Evolutionary conservation across 2,888 invertebrate species (phyloP).

Genomic region (Heliconius charithonia): DNA sequence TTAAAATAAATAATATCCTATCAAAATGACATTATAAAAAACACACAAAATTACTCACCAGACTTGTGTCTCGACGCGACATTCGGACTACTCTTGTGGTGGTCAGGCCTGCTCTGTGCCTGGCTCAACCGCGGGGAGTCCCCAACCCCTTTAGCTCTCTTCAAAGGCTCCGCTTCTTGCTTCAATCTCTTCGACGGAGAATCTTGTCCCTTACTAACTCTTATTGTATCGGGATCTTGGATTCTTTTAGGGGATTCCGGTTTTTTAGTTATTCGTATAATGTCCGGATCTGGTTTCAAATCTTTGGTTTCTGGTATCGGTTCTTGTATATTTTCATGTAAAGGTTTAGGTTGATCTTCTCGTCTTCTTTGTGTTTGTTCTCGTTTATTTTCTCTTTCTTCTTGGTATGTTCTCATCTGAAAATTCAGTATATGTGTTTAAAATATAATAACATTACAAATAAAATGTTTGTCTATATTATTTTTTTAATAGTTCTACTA

Average conservation of each 20-base stretch:
- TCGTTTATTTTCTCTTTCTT: slow-evolving; percentile 64
- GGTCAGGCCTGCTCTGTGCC: slow-evolving; percentile 70
- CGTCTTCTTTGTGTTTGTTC: slow-evolving; percentile 60
- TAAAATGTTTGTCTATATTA: neutral
- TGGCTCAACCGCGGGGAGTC: slow-evolving; percentile 74
- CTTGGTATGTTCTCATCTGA: slow-evolving; percentile 71
- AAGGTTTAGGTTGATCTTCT: slow-evolving; percentile 49
- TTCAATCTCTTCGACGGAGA: slow-evolving; percentile 76
- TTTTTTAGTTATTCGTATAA: slow-evolving; percentile 68
- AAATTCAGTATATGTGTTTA: neutral
- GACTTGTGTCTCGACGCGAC: slow-evolving; percentile 81
- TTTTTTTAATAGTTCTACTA: neutral
- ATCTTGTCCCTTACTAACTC: slow-evolving; percentile 70
- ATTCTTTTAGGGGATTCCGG: slow-evolving; percentile 70
- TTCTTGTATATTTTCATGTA: slow-evolving; percentile 52
- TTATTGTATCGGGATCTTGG: slow-evolving; percentile 72
- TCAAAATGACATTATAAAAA: neutral
- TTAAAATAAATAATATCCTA: neutral
- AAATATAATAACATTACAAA: neutral
- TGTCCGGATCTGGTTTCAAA: slow-evolving; percentile 76
- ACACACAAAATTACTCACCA: slow-evolving; percentile 54
- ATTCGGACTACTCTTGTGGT: slow-evolving; percentile 86
- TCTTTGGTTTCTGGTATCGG: slow-evolving; percentile 54
- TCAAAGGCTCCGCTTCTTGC: slow-evolving; percentile 77
- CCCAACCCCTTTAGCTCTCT: slow-evolving; percentile 72